Conservation (phyloP, 1,140 invertebrate species). For the Drosophila eugracilis region DNA sequence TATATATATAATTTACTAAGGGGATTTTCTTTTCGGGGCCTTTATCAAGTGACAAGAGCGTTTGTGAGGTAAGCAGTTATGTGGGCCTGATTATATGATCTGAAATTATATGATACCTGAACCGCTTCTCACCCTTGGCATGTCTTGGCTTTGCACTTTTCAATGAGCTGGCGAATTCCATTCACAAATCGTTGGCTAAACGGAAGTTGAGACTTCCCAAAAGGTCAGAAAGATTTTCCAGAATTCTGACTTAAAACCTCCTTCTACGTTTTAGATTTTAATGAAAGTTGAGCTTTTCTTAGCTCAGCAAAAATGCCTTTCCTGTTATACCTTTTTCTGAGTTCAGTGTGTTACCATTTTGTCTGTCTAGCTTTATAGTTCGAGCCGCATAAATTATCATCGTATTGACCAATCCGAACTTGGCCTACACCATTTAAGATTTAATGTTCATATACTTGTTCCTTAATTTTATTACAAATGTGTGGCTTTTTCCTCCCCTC, state of each 20-base stretch:
- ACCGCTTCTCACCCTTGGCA: constrained; percentile 28
- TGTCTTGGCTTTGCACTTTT: constrained; percentile 34
- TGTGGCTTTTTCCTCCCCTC: background rate
- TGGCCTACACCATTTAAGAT: constrained; percentile 7
- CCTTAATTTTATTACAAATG: constrained; percentile 12
- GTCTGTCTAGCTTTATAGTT: constrained; percentile 8
- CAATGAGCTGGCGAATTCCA: constrained; percentile 54
- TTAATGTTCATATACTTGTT: constrained; percentile 17
- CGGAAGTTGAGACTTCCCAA: constrained; percentile 42
- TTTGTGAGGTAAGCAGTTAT: constrained; percentile 58
- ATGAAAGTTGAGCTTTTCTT: constrained; percentile 7
- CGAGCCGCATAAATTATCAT: constrained; percentile 30
- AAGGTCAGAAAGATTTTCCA: constrained; percentile 32
- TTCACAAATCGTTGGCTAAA: constrained; percentile 39
- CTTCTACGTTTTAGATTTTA: constrained; percentile 1
- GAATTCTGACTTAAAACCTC: constrained; percentile 20
- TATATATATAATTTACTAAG: constrained; percentile 18
- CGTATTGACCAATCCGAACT: constrained; percentile 7
- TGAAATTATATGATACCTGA: constrained; percentile 54
- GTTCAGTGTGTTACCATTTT: constrained; percentile 9
- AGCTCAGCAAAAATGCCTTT: constrained; percentile 1
- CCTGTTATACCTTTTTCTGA: constrained; percentile 14
- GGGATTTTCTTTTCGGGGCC: constrained; percentile 34
- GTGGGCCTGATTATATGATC: constrained; percentile 53
- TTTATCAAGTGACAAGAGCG: constrained; percentile 52